Evolutionary conservation across 2,888 invertebrate species (phyloP), one percentile per base, ranked within the genome.

Genomic region (Torymus aiolomorphi): DNA sequence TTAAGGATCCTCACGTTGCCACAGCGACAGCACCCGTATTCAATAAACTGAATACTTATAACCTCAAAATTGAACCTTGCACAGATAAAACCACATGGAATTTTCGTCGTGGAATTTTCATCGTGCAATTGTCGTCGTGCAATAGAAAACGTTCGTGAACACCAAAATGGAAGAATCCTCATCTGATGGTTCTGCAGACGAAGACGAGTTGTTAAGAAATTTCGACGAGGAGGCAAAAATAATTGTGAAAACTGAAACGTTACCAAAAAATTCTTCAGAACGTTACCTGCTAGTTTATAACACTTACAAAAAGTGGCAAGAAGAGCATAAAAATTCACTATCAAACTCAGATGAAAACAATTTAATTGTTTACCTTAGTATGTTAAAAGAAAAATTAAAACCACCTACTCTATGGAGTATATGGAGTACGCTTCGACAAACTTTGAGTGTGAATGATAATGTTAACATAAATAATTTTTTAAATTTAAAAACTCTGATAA

Each of bases 381-480:
- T 4, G 10, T 12, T 76, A 24, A 76, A 76, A 61, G 12, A 24
- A 31, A 76, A 76, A 51, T 24, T 76, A n/a, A 59, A 66, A 18
- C 76, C 76, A 42, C 51, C 51, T 8, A 76, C 76, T 3, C 5
- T 76, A 5, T 69, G 69, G 59, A 76, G 69, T 12, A 56, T 77
- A n/a, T 71, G 76, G 76, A 71, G 70, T 42, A 77, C 71, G 70
- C 31, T 76, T 2, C 49, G n/a, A 52, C 59, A 20, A 5, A 76
- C 67, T 8, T 56, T 76, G n/a, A 76, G 14, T 66, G 20, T 51
- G 0, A 67, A 76, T 2, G 67, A 76, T 0, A 20, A 67, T n/a
- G n/a, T n/a, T n/a, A n/a, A n/a, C n/a, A n/a, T n/a, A n/a, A n/a
- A n/a, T n/a, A n/a, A n/a, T n/a, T n/a, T n/a, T n/a, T n/a, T n/a